Percentiles rank a stretch among this genome's conserved stretches.
phyloP scores from a whole-genome alignment of 2,797 vertebrate genomes.

The Tenualosa thibaudeaui region DNA sequence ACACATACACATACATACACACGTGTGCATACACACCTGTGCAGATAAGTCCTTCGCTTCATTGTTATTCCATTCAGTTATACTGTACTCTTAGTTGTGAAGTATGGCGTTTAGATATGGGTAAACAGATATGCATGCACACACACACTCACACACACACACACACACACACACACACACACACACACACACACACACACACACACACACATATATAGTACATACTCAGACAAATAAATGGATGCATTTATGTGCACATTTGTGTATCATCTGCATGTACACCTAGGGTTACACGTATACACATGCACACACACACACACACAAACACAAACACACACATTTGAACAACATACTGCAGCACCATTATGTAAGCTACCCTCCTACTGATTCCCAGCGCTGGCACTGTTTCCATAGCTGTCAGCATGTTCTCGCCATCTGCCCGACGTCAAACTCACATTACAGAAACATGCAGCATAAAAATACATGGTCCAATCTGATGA shows the following conservation, averaged over 20 bases:
- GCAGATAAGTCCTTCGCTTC: no score
- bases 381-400: constrained; percentile 44
- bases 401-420: constrained; percentile 43
- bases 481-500: not conserved
- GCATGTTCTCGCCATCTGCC: constrained; percentile 25
- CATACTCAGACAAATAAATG: not conserved
- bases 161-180: no score
- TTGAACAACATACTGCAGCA: constrained; percentile 49
- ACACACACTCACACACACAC: no score
- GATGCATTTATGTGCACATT: not conserved
- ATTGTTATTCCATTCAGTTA: no score
- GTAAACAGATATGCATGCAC: not conserved
- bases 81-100: no score
- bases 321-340: constrained; percentile 23
- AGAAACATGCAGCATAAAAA: constrained; percentile 22
- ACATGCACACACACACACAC: not conserved
- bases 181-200: no score
- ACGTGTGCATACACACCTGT: not conserved
- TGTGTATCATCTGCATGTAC: not conserved
- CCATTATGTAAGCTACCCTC: constrained; percentile 60
- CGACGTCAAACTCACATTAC: constrained; percentile 25
- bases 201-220: no score
- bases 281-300: not conserved
- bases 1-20: not conserved
- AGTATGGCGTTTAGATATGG: no score